Conservation (phyloP, 2,113 vertebrate species). For the Mormoops blainvillei region DNA sequence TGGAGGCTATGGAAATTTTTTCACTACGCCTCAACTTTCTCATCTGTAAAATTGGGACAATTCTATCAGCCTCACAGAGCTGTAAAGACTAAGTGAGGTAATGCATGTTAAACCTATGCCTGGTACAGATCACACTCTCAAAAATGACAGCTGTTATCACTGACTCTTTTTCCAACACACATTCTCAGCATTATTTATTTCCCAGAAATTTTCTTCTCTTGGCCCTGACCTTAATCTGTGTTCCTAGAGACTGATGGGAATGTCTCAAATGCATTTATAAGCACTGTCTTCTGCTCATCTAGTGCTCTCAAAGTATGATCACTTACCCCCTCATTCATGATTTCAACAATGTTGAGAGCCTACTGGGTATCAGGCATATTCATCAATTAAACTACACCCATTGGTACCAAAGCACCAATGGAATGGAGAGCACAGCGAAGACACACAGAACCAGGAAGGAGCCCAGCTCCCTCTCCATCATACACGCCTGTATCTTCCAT, state of each 20-base stretch:
- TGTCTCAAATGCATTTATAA: neutral
- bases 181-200: neutral
- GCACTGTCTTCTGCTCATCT: too few relatives aligned
- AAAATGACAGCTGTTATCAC: neutral
- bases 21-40: neutral
- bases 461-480: accelerated
- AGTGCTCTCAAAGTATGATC: neutral
- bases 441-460: neutral
- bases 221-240: neutral
- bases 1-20: neutral
- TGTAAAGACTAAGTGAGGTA: neutral
- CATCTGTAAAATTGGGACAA: neutral
- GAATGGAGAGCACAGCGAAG: neutral
- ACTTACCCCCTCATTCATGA: neutral
- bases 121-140: accelerated
- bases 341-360: neutral
- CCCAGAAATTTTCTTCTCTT: neutral
- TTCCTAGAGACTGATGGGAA: neutral
- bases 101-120: neutral
- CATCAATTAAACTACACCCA: neutral
- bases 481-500: accelerated
- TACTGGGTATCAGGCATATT: neutral
- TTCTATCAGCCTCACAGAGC: neutral
- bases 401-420: too few relatives aligned
- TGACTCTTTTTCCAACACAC: neutral